Percentiles rank a stretch among this genome's conserved stretches.
These are phyloP conservation scores for Anomalospiza imberbis DNA, from an alignment of 2,797 vertebrate species.

Conservation along the genomic window DNA sequence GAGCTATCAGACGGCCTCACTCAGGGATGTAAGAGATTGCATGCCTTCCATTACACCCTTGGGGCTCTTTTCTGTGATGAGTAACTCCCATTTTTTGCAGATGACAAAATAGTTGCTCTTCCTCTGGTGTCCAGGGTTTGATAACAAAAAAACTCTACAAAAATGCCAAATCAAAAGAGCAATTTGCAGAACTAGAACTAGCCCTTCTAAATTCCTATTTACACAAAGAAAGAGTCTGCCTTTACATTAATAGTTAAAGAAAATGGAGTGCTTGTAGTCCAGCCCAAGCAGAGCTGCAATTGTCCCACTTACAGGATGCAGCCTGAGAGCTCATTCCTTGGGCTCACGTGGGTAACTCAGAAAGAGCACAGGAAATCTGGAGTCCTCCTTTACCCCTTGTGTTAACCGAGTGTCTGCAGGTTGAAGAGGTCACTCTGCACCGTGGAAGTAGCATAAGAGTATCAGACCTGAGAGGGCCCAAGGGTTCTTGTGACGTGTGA, in stretches of 20 bases:
- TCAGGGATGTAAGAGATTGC: neutral
- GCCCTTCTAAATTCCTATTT: neutral
- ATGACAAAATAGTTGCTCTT: neutral
- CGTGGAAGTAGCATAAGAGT: neutral
- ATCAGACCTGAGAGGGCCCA: neutral
- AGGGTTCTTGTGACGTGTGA: neutral
- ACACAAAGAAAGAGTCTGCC: neutral
- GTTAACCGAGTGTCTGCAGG: rapidly evolving
- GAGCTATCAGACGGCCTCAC: neutral
- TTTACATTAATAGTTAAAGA: neutral
- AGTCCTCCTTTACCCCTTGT: neutral
- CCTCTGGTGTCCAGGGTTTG: neutral
- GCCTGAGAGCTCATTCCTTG: neutral
- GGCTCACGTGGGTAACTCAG: neutral
- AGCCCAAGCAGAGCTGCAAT: neutral
- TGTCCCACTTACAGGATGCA: neutral
- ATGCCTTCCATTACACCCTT: neutral
- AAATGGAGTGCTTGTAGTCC: neutral
- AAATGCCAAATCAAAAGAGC: neutral
- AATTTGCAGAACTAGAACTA: neutral
- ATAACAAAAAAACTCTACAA: neutral
- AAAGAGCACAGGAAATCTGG: neutral
- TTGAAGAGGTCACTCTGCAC: neutral
- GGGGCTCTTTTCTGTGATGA: neutral
- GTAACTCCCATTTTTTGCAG: neutral